phyloP scores from a whole-genome alignment of 1,140 invertebrate species.

The Myzus persicae region DNA sequence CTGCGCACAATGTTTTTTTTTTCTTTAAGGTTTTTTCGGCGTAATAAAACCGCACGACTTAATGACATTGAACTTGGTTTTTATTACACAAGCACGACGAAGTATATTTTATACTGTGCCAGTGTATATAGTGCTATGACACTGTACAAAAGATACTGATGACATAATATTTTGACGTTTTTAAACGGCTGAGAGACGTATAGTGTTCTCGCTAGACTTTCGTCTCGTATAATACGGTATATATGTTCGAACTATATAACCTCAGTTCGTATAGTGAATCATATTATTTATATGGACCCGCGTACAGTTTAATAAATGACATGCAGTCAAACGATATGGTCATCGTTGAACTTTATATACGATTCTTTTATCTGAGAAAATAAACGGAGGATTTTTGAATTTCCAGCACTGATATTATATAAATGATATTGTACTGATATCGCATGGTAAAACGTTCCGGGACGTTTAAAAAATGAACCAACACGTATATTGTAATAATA shows the following conservation, averaged over 20 bases:
- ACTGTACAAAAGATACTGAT: not conserved
- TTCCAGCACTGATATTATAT: not conserved
- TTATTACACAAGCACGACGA: not conserved
- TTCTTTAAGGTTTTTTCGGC: not conserved
- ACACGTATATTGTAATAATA: no score
- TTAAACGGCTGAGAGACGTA: not conserved
- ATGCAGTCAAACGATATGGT: not conserved
- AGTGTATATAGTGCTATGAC: not conserved
- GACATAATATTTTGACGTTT: not conserved
- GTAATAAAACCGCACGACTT: not conserved
- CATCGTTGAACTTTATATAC: not conserved
- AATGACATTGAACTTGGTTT: conserved; percentile 20
- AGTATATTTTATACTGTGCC: not conserved
- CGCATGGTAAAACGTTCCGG: no score
- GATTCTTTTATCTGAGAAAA: not conserved
- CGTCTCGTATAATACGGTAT: not conserved
- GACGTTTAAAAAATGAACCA: no score
- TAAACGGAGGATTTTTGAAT: not conserved
- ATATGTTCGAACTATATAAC: not conserved
- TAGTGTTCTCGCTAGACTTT: not conserved
- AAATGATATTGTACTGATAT: no score
- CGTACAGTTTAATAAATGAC: not conserved
- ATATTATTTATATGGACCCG: not conserved
- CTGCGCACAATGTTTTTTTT: not conserved
- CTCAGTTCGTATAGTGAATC: not conserved